These are phyloP conservation scores for Schizopygopsis pylzovi DNA, from an alignment of 2,797 vertebrate genomes.

Conservation along the genomic window DNA sequence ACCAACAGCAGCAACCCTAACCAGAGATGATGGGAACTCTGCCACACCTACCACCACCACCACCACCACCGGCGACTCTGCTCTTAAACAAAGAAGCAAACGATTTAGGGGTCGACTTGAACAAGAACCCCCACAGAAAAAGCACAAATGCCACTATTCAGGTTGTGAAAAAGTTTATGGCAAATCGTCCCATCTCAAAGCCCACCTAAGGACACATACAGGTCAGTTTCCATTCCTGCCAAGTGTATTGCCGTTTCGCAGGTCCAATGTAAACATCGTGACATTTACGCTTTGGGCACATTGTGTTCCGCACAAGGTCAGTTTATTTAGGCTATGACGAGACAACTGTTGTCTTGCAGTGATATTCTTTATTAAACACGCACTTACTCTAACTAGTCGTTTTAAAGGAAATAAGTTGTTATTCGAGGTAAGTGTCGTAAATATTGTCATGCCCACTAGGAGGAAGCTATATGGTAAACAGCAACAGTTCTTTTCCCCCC, in stretches of 20 bases:
- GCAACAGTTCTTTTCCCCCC: slow-evolving; percentile 62
- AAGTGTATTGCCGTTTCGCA: slow-evolving; percentile 54
- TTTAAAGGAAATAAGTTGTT: slow-evolving; percentile 59
- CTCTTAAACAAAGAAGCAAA: slow-evolving; percentile 94
- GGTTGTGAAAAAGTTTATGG: slow-evolving; percentile 99
- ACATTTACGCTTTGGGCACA: slow-evolving; percentile 45
- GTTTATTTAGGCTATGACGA: not conserved
- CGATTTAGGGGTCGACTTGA: slow-evolving; percentile 87
- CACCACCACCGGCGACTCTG: slow-evolving; percentile 81
- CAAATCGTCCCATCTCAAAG: slow-evolving; percentile 99
- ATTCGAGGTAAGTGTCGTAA: slow-evolving; percentile 57
- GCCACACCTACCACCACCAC: slow-evolving; percentile 91
- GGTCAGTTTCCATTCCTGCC: slow-evolving; percentile 84
- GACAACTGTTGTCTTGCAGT: slow-evolving; percentile 10
- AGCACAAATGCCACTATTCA: slow-evolving; percentile 98
- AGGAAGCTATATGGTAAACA: slow-evolving; percentile 70
- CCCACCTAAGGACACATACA: slow-evolving; percentile 99
- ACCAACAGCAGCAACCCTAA: slow-evolving; percentile 74
- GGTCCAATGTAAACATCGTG: slow-evolving; percentile 37
- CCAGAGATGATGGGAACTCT: slow-evolving; percentile 83
- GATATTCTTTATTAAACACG: not conserved
- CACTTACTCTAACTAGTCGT: not conserved
- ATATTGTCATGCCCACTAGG: slow-evolving; percentile 82
- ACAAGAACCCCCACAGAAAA: slow-evolving; percentile 92
- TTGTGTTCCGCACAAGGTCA: slow-evolving; percentile 1